phyloP scores from a whole-genome alignment of 1,140 invertebrate genomes.

The Pararge aegeria region DNA sequence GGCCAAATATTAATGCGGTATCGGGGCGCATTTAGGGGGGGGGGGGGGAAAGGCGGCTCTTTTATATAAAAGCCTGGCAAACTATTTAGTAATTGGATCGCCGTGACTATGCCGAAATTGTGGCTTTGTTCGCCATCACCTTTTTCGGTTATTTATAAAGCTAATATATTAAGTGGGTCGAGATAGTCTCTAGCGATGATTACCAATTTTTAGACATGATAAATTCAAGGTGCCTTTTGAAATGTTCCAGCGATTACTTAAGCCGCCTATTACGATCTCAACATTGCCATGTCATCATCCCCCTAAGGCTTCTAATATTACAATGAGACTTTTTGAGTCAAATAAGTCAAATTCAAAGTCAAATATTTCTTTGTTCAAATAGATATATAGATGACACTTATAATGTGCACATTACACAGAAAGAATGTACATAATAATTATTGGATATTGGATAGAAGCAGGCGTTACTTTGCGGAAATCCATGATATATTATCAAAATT shows the following conservation, averaged over 20 bases:
- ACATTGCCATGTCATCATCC: no score
- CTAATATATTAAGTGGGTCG: slow-evolving; percentile 14
- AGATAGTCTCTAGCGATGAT: background rate
- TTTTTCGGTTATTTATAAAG: slow-evolving; percentile 22
- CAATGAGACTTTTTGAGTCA: no score
- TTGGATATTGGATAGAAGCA: no score
- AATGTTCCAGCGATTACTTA: background rate
- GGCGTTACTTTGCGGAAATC: no score
- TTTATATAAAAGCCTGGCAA: slow-evolving; percentile 28
- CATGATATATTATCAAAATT: no score
- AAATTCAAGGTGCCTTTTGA: background rate
- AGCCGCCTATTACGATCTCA: no score
- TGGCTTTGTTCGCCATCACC: slow-evolving; percentile 25
- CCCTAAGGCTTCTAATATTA: no score
- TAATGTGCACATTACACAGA: no score
- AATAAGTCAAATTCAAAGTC: no score
- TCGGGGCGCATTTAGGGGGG: slow-evolving; percentile 18
- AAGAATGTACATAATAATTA: no score
- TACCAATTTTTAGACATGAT: background rate
- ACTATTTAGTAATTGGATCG: slow-evolving; percentile 36
- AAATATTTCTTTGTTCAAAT: no score
- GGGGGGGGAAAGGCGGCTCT: slow-evolving; percentile 11
- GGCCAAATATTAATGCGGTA: slow-evolving; percentile 23
- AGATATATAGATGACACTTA: no score
- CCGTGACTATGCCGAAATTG: slow-evolving; percentile 31